Base-by-base conservation (phyloP, 2,888 invertebrate species). In the Lepidochrysops patricia region DNA sequence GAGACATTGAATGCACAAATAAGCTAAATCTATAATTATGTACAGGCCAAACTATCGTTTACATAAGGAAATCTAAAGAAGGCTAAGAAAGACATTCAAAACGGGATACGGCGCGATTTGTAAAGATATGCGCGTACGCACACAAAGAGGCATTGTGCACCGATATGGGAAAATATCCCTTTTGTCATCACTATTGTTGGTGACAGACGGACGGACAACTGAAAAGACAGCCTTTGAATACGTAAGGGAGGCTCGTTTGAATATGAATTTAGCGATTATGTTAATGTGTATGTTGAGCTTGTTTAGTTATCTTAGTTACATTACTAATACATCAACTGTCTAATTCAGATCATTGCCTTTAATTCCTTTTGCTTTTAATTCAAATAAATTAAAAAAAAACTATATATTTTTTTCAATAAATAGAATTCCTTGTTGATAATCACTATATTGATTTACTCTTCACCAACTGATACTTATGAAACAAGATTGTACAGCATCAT, bases 181-280 rank as follows among this genome's bases (percentile, higher is more conserved):
- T 87, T 85, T 88, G 87, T 87, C 84, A 80, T 79, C 74, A 68
- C 79, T 73, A 86, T 88, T 87, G 87, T 86, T 66, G 70, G 63
- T 76, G 84, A 84, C 83, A 79, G 84, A 87, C 82, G 71, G 83
- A 86, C 76, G 72, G 87, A 88, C 87, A 84, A 81, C 82, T 86
- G 85, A 86, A 88, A 86, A 85, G 87, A 83, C 81, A 73, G 73
- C 66, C 75, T 76, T 80, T 88, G 84, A 87, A 87, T 85, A 80
- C 77, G 78, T 82, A 82, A 72, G 58, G 58, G 50, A 58, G 72
- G 66, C 68, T 68, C 58, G 54, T 71, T 75, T 75, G 77, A 77
- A 72, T 71, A 71, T 68, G 68, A 67, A 65, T 65, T 65, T 60
- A 66, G 63, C 70, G 75, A 74, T 77, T 77, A 77, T 77, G 76